phyloP scores from a whole-genome alignment of 92 coral and sea anemone species.

The Parazoanthus darwini region DNA sequence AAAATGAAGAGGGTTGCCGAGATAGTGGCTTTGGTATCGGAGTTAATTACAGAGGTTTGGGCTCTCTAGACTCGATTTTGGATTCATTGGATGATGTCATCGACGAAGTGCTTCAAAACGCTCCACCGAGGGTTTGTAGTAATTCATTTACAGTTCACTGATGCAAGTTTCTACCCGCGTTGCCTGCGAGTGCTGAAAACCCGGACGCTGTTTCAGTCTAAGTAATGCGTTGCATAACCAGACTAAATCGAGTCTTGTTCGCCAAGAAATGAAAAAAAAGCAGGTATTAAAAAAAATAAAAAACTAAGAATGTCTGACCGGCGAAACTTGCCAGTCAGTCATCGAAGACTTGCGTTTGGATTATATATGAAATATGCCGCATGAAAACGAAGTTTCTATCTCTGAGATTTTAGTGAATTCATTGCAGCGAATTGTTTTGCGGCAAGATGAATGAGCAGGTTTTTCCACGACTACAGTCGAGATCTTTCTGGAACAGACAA shows the following conservation, averaged over 20 bases:
- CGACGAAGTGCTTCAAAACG: constrained; percentile 60
- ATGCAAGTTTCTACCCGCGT: background rate
- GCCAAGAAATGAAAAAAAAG: background rate
- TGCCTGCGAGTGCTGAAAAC: background rate
- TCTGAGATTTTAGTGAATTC: background rate
- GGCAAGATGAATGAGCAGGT: background rate
- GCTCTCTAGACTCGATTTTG: constrained; percentile 57
- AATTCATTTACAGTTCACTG: background rate
- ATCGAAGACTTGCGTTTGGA: background rate
- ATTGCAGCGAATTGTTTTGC: background rate
- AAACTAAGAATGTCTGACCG: background rate
- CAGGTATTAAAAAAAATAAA: background rate
- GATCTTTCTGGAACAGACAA: background rate
- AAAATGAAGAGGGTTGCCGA: constrained; percentile 15
- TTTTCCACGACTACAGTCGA: background rate
- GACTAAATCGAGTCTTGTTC: background rate
- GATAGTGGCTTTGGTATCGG: constrained; percentile 31
- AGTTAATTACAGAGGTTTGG: constrained; percentile 45
- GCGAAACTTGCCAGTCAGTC: background rate
- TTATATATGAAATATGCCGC: background rate
- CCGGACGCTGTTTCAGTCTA: background rate
- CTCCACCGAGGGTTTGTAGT: constrained; percentile 80
- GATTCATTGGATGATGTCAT: constrained; percentile 77
- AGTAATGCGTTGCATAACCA: background rate
- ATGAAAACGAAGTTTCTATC: background rate